phyloP scores from a whole-genome alignment of 2,113 vertebrate species.

The Sminthopsis crassicaudata region DNA sequence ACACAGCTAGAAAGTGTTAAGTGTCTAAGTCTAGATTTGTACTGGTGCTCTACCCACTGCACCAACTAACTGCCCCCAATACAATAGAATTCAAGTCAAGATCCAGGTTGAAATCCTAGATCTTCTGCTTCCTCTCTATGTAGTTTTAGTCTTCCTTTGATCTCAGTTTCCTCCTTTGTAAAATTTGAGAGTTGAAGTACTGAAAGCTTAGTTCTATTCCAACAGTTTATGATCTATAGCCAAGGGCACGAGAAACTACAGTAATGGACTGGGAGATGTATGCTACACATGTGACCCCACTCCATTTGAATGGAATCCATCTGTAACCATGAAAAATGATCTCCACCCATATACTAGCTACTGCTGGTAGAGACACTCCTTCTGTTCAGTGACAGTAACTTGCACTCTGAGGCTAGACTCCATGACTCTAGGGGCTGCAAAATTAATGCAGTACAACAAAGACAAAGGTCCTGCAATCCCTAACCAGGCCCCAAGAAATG shows the following conservation, averaged over 20 bases:
- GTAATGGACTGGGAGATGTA: slow-evolving; percentile 13
- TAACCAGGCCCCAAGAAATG: neutral
- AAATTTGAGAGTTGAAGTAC: neutral
- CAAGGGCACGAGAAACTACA: slow-evolving; percentile 7
- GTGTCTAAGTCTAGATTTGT: too few relatives aligned
- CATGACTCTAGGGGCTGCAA: slow-evolving; percentile 4
- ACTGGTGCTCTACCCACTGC: too few relatives aligned
- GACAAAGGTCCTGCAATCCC: neutral
- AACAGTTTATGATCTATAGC: neutral
- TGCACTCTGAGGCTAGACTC: slow-evolving; percentile 17
- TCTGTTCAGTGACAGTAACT: slow-evolving; percentile 15
- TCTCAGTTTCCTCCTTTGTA: neutral
- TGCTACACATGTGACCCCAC: neutral
- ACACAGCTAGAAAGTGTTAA: too few relatives aligned
- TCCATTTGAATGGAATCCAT: neutral
- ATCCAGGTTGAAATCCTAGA: neutral
- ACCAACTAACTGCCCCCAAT: neutral
- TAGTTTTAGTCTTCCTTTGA: neutral
- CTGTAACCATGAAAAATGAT: neutral
- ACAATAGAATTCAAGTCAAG: neutral
- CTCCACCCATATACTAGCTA: neutral
- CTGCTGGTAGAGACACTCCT: neutral
- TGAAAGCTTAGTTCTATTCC: neutral
- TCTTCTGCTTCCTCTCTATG: neutral
- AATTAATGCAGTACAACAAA: slow-evolving; percentile 1